phyloP scores from a whole-genome alignment of 2,113 vertebrate genomes.

The Notiomystis cincta region DNA sequence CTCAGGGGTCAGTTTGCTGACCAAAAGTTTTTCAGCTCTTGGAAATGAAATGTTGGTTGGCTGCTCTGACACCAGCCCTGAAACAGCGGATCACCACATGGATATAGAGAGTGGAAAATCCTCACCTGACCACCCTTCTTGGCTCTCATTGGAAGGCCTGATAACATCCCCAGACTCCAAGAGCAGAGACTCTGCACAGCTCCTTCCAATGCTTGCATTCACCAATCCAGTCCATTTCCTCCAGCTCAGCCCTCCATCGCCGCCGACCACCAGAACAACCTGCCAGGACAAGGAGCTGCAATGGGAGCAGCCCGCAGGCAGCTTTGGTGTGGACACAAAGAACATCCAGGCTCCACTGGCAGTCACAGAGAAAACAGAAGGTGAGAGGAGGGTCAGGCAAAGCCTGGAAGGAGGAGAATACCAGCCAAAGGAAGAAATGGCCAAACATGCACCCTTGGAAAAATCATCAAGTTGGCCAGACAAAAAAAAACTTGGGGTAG shows the following conservation, averaged over 20 bases:
- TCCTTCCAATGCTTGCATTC: conserved; percentile 60
- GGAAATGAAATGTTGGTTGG: not conserved
- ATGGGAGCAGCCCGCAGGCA: not conserved
- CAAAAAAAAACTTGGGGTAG: not conserved
- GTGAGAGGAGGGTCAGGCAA: not conserved
- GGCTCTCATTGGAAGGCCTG: conserved; percentile 37
- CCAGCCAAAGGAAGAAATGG: not conserved
- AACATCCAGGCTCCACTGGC: not conserved
- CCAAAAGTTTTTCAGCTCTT: not conserved
- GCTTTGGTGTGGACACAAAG: not conserved
- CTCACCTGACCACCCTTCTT: conserved; percentile 31
- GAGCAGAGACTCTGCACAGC: not conserved
- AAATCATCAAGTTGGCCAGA: conserved; percentile 76
- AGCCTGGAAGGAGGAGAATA: not conserved
- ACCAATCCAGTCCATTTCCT: conserved; percentile 67
- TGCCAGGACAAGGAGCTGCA: not conserved
- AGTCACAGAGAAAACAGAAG: not conserved
- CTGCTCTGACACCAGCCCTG: not conserved
- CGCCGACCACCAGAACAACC: not conserved
- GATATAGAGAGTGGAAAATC: not conserved
- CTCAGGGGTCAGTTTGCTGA: conserved; percentile 4
- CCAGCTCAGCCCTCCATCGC: conserved; percentile 51
- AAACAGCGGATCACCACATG: not conserved
- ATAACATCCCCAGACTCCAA: not conserved
- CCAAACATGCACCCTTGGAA: conserved; percentile 65